Conservation (phyloP, 2,113 vertebrate species). For the Alexandromys fortis region DNA sequence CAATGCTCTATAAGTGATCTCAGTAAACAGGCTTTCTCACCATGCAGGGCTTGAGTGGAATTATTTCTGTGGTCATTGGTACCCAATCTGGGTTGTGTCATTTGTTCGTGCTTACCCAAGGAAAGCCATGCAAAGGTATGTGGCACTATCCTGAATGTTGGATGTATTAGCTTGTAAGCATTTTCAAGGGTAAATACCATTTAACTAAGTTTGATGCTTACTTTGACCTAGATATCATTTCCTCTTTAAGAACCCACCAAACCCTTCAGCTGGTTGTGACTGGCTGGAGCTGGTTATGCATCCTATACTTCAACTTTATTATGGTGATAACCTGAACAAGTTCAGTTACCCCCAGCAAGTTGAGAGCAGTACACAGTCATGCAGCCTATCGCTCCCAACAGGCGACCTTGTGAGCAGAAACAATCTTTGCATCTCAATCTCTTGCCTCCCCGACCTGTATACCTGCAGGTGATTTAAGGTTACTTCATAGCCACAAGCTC, state of each 20-base stretch:
- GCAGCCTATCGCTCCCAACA: background rate
- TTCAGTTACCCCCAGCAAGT: background rate
- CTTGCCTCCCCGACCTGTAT: background rate
- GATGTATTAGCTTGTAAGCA: background rate
- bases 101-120: background rate
- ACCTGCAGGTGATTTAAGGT: background rate
- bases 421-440: background rate
- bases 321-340: background rate
- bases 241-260: background rate
- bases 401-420: background rate
- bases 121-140: background rate
- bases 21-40: background rate
- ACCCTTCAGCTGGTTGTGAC: background rate
- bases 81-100: background rate
- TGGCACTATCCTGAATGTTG: background rate
- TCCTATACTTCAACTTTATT: background rate
- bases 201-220: background rate
- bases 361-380: background rate
- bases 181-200: background rate
- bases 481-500: background rate
- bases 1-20: background rate
- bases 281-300: background rate
- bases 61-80: background rate
- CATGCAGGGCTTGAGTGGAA: background rate
- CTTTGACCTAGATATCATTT: background rate